Conservation (phyloP, 2,888 invertebrate species). For the Suillia variegata region DNA sequence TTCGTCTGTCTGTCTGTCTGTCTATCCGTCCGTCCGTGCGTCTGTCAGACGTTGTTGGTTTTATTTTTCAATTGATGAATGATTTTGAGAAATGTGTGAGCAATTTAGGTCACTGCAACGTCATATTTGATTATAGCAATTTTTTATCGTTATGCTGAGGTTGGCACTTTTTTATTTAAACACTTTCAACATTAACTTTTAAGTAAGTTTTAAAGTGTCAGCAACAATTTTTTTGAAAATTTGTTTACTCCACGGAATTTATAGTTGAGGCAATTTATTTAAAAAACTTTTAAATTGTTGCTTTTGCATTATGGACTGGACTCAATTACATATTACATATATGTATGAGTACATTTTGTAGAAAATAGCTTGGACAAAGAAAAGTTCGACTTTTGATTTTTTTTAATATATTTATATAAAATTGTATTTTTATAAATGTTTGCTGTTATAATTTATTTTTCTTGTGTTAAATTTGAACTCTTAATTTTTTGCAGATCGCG, state of each 20-base stretch:
- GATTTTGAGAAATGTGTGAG: constrained; percentile 14
- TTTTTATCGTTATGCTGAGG: constrained; percentile 35
- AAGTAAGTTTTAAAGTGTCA: neutral
- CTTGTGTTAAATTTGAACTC: constrained; percentile 9
- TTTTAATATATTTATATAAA: neutral
- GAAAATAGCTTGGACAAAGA: too few species aligned
- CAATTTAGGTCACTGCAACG: constrained; percentile 42
- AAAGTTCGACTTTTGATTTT: neutral
- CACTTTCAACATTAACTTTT: neutral
- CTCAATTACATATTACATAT: too few species aligned
- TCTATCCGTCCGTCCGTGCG: neutral
- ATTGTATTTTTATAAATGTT: constrained; percentile 2
- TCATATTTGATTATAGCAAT: neutral
- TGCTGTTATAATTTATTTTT: constrained; percentile 7
- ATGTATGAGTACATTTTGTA: too few species aligned
- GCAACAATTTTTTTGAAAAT: too few species aligned
- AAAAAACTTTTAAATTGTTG: too few species aligned
- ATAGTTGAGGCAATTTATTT: too few species aligned
- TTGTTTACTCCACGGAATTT: too few species aligned
- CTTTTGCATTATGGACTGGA: too few species aligned
- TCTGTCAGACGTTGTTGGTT: constrained; percentile 23
- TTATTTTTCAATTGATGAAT: constrained; percentile 44
- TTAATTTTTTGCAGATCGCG: constrained; percentile 75
- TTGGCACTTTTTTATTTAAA: constrained; percentile 25
- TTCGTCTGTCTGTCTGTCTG: neutral